Evolutionary conservation across 2,113 vertebrate genomes (phyloP), one percentile per base, ranked within the genome.

Genomic region (Rallus limicola): DNA sequence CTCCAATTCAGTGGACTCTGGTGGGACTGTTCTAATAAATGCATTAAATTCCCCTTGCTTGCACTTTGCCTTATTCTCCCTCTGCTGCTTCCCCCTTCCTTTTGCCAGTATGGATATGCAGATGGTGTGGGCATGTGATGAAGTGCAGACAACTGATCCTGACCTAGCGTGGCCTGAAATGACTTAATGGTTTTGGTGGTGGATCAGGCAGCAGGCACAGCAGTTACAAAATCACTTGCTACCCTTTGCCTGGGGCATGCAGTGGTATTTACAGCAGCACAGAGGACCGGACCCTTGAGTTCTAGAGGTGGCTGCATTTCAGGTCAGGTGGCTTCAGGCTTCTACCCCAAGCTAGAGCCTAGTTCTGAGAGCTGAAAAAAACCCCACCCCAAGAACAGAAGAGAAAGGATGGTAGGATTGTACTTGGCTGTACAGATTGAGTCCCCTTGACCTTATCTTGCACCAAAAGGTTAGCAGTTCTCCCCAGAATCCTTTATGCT

Each of bases 61-160:
- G 24, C 11, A 6, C n/a, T 67, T 76, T 46, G 67, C 50, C 11
- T 52, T 20, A 62, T 64, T 93, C 77, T 84, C 18, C 38, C 11
- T 53, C 31, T 82, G 5, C 26, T 20, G 4, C 17, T 80, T 70
- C 31, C 20, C 18, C 36, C 17, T 36, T 33, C 56, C 67, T 60
- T 10, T 42, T 17, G 20, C 33, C 18, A 23, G 8, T 23, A 11
- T 8, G 10, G 9, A 2, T 11, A 11, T 19, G 14, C 16, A 28
- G 17, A 55, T 0, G 1, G 60, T 12, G 9, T 3, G 15, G 38
- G 13, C 5, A 0, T 10, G 5, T 16, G 23, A 11, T 10, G 14
- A 44, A 9, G 31, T 16, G 48, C 53, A 34, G 69, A 29, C 13
- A 6, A 42, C 55, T 72, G 52, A 62, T 69, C 40, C 38, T 59